Percentiles rank a stretch among this genome's conserved stretches.
phyloP scores from a whole-genome alignment of 2,113 vertebrate genomes.

The Delphinus delphis region DNA sequence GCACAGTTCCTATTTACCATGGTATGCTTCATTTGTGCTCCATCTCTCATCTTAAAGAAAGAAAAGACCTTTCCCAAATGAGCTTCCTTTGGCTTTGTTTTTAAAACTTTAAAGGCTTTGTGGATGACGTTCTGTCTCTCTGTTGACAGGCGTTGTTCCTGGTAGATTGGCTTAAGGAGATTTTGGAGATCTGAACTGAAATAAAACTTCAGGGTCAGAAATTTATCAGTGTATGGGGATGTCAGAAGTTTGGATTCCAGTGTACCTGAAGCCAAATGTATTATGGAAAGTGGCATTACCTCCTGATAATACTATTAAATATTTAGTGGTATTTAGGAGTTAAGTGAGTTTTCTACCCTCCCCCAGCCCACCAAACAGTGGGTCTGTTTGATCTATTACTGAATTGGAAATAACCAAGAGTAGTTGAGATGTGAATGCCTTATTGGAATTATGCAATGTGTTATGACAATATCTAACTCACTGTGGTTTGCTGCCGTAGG shows the following conservation, averaged over 20 bases:
- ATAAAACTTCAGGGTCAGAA: constrained; percentile 51
- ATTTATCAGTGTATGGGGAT: not conserved
- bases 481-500: constrained; percentile 5
- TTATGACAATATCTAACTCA: constrained; percentile 23
- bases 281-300: constrained; percentile 59
- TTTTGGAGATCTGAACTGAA: constrained; percentile 60
- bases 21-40: constrained; percentile 87
- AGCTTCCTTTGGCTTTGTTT: constrained; percentile 78
- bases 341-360: constrained; percentile 57
- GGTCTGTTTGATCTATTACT: constrained; percentile 60
- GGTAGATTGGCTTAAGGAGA: constrained; percentile 30
- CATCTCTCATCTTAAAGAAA: constrained; percentile 79
- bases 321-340: constrained; percentile 63
- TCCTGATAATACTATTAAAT: constrained; percentile 74
- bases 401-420: constrained; percentile 38
- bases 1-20: constrained; percentile 88
- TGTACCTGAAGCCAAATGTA: constrained; percentile 51
- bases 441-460: not conserved
- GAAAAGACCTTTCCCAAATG: constrained; percentile 75
- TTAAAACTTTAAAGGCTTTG: constrained; percentile 59
- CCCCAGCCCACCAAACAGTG: not conserved
- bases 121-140: not conserved
- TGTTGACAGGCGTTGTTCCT: constrained; percentile 31
- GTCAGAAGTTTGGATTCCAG: constrained; percentile 40
- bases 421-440: constrained; percentile 48